These are phyloP conservation scores for Aplochiton taeniatus DNA, from an alignment of 2,797 vertebrate genomes.

Conservation along the genomic window DNA sequence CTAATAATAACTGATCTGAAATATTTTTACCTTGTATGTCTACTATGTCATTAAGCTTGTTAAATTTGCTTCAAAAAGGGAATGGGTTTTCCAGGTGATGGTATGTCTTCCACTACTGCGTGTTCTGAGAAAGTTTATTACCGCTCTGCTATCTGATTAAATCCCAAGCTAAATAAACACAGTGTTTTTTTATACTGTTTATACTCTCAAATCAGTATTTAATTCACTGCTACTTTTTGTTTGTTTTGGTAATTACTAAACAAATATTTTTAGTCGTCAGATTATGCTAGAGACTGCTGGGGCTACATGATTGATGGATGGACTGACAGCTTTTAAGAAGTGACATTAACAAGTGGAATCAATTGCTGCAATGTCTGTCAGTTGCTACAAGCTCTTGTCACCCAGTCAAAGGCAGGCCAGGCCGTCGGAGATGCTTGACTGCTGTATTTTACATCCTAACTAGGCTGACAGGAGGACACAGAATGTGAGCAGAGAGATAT, in stretches of 20 bases:
- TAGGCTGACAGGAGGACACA: slow-evolving; percentile 44
- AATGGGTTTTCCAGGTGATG: slow-evolving; percentile 28
- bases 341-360: slow-evolving; percentile 43
- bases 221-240: slow-evolving; percentile 21
- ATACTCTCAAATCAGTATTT: not conserved
- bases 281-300: slow-evolving; percentile 11
- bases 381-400: slow-evolving; percentile 34
- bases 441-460: slow-evolving; percentile 51
- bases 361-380: slow-evolving; percentile 25
- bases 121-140: slow-evolving; percentile 18
- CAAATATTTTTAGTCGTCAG: slow-evolving; percentile 28
- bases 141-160: slow-evolving; percentile 9
- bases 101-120: not conserved
- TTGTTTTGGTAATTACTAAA: slow-evolving; percentile 26
- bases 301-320: slow-evolving; percentile 32
- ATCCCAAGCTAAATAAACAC: slow-evolving; percentile 12
- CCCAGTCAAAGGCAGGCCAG: slow-evolving; percentile 36
- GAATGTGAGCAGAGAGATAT: slow-evolving; percentile 53
- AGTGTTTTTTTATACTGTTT: not conserved
- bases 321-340: slow-evolving; percentile 25
- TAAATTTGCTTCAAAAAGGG: slow-evolving; percentile 20
- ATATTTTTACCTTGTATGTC: no score
- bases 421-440: slow-evolving; percentile 49
- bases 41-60: slow-evolving; percentile 18
- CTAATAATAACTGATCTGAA: no score